phyloP scores from a whole-genome alignment of 2,888 invertebrate genomes.

The Dryadula phaetusa region DNA sequence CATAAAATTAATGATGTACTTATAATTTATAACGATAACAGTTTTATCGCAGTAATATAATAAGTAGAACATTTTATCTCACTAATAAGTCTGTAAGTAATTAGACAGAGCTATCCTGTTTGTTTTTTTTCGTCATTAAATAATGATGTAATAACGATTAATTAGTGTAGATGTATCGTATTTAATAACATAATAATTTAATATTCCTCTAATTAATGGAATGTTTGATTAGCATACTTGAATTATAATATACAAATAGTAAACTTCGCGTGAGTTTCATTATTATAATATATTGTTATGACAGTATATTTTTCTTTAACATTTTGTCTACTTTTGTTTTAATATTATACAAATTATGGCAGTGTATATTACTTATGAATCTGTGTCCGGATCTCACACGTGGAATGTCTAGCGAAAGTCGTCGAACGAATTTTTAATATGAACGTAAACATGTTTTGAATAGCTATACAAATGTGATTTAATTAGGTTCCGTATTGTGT shows the following conservation, averaged over 20 bases:
- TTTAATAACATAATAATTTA: constrained; percentile 25
- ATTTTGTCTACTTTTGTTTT: too few relatives aligned
- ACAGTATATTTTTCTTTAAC: neutral
- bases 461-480: constrained; percentile 34
- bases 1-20: constrained; percentile 44
- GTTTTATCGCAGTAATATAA: constrained; percentile 42
- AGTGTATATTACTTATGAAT: constrained; percentile 11
- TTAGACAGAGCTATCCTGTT: constrained; percentile 35
- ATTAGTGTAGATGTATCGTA: constrained; percentile 31
- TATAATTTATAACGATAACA: constrained; percentile 46
- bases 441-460: constrained; percentile 10
- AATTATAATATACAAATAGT: constrained; percentile 5
- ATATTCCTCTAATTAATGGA: constrained; percentile 30
- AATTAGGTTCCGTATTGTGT: constrained; percentile 59
- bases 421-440: constrained; percentile 14
- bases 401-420: constrained; percentile 29
- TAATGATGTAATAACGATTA: constrained; percentile 31
- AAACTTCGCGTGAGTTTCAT: neutral
- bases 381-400: constrained; percentile 13
- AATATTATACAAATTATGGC: neutral
- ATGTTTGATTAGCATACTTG: constrained; percentile 17
- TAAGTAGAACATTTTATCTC: constrained; percentile 40
- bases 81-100: constrained; percentile 40
- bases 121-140: constrained; percentile 24
- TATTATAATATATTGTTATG: neutral